Evolutionary conservation across 92 coral and sea anemone genomes (phyloP).

Genomic region (Pocillopora grandis): DNA sequence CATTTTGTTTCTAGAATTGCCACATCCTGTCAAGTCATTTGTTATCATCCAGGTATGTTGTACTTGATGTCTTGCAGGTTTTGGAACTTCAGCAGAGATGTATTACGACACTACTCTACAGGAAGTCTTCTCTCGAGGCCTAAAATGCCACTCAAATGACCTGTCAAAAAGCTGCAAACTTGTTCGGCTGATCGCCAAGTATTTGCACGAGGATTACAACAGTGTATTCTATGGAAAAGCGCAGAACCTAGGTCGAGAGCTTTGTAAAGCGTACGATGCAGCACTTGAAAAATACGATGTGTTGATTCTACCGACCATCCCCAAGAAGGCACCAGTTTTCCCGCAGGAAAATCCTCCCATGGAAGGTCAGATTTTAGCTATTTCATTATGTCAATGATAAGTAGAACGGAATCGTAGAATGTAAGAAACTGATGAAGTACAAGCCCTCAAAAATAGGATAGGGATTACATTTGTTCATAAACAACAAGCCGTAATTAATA

Average conservation of each 20-base stretch:
- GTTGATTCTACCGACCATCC: constrained; percentile 72
- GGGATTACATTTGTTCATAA: too few relatives aligned
- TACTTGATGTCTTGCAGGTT: not conserved
- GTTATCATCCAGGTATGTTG: not conserved
- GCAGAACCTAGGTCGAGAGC: constrained; percentile 67
- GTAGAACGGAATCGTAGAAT: too few relatives aligned
- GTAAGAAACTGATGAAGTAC: too few relatives aligned
- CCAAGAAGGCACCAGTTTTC: constrained; percentile 58
- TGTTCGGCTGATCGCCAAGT: constrained; percentile 34
- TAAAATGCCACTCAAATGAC: constrained; percentile 63
- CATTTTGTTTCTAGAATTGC: too few relatives aligned
- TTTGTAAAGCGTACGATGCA: constrained; percentile 63
- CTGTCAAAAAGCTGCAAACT: constrained; percentile 15
- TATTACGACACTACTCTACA: constrained; percentile 73
- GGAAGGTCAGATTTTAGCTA: constrained; percentile 39
- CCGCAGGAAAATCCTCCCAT: constrained; percentile 48
- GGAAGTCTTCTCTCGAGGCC: constrained; percentile 67
- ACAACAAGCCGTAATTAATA: too few relatives aligned
- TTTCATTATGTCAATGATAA: too few relatives aligned
- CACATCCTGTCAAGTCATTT: too few relatives aligned
- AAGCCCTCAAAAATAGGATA: too few relatives aligned
- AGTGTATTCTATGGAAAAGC: constrained; percentile 67
- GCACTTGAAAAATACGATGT: constrained; percentile 67
- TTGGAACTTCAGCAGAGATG: constrained; percentile 56
- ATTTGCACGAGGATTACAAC: constrained; percentile 55